These are phyloP conservation scores for Danaus plexippus DNA, from an alignment of 1,140 invertebrate genomes.

Conservation along the genomic window DNA sequence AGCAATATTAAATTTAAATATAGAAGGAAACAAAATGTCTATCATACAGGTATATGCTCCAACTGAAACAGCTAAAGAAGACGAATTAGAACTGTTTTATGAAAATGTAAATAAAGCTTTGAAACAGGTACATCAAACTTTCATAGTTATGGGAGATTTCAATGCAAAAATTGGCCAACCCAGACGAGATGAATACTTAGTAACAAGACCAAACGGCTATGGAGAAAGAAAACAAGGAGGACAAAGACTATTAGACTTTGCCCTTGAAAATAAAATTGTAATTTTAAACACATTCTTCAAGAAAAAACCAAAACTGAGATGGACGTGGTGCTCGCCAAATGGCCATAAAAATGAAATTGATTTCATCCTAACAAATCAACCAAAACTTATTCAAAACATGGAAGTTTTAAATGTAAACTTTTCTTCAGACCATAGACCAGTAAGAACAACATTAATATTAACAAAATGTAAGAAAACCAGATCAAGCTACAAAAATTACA, in stretches of 20 bases:
- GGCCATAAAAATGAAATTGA: conserved; percentile 15
- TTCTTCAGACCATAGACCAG: conserved; percentile 14
- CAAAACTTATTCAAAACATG: conserved; percentile 10
- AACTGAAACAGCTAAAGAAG: not conserved
- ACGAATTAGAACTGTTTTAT: conserved; percentile 5
- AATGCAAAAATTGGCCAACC: conserved; percentile 7
- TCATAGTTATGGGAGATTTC: conserved; percentile 9
- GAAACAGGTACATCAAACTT: not conserved
- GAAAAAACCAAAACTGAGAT: conserved; percentile 1
- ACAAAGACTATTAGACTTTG: conserved; percentile 4
- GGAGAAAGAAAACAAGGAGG: conserved; percentile 9
- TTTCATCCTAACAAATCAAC: conserved; percentile 12
- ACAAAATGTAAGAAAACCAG: conserved; percentile 2
- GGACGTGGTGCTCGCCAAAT: conserved; percentile 9
- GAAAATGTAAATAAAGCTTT: conserved; percentile 4
- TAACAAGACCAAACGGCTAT: not conserved
- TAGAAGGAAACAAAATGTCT: not conserved
- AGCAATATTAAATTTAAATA: conserved; percentile 4
- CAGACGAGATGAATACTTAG: conserved; percentile 4
- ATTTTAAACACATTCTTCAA: conserved; percentile 6
- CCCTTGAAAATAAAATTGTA: conserved; percentile 2
- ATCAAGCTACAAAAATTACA: not conserved
- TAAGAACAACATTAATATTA: conserved; percentile 7
- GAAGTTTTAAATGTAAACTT: conserved; percentile 11
- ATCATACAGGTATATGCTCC: conserved; percentile 13